These are phyloP conservation scores for Cyanoliseus patagonus DNA, from an alignment of 2,113 vertebrate genomes.

Conservation along the genomic window DNA sequence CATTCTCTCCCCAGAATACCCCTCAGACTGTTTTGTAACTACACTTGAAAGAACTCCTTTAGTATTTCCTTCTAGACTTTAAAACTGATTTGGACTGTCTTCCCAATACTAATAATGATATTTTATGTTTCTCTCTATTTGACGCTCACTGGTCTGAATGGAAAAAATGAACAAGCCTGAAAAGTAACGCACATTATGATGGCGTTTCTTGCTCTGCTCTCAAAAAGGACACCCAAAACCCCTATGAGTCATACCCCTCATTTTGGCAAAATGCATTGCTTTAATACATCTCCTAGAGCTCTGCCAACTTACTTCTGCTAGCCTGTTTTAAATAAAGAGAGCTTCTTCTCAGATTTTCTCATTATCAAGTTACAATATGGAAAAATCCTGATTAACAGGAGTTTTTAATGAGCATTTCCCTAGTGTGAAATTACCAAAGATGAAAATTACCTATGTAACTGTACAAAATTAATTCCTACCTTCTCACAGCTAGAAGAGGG, in stretches of 20 bases:
- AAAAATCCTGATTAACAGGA: background rate
- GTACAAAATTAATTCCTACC: background rate
- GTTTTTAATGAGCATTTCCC: background rate
- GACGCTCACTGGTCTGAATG: background rate
- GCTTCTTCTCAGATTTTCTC: background rate
- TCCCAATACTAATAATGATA: background rate
- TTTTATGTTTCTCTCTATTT: background rate
- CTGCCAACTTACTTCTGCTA: background rate
- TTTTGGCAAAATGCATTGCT: background rate
- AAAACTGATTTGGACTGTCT: background rate
- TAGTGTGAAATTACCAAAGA: background rate
- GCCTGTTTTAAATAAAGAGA: background rate
- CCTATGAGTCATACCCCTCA: rapidly evolving
- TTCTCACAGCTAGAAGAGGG: background rate
- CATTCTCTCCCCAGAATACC: background rate
- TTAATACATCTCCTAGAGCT: background rate
- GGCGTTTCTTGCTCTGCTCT: background rate
- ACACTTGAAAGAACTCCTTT: background rate
- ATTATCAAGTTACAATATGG: background rate
- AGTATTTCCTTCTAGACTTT: background rate
- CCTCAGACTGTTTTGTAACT: background rate
- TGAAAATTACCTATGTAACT: background rate
- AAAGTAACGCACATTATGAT: background rate
- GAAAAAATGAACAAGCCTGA: background rate
- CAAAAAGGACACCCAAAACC: background rate